A percentile compares a stretch with the other conserved stretches of the same genome.
phyloP scores from a whole-genome alignment of 2,797 vertebrate species.

The Hozukius guyotensis region DNA sequence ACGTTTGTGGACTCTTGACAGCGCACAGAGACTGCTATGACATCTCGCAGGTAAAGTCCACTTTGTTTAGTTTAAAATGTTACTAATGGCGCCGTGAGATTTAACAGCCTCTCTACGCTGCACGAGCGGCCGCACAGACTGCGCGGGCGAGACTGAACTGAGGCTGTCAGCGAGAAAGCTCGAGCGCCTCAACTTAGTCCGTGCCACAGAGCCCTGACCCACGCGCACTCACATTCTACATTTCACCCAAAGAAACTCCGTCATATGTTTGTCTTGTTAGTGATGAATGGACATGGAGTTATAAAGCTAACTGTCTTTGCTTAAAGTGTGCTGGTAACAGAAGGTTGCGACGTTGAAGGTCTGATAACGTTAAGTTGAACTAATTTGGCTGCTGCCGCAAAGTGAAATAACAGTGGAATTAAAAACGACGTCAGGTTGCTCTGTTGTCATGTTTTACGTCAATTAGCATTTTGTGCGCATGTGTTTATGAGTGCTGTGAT shows the following conservation, averaged over 20 bases:
- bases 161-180: conserved; percentile 2
- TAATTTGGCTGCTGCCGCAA: background rate
- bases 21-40: conserved; percentile 81
- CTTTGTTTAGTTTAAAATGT: background rate
- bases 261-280: too few relatives aligned
- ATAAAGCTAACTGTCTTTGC: background rate
- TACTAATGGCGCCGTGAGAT: background rate
- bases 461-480: background rate
- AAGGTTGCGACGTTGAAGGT: background rate
- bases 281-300: background rate
- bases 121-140: conserved; percentile 2
- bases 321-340: background rate
- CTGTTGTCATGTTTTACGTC: background rate
- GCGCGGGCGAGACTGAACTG: conserved; percentile 1
- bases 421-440: background rate
- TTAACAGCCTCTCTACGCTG: background rate
- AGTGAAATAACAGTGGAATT: background rate
- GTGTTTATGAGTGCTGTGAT: background rate
- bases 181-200: conserved; percentile 57
- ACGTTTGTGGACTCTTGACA: conserved; percentile 69
- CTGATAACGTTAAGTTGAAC: background rate
- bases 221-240: background rate
- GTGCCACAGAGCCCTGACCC: background rate
- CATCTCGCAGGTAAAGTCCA: conserved; percentile 87
- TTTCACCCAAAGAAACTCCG: background rate